Evolutionary conservation across 2,113 vertebrate genomes (phyloP), one percentile per base, ranked within the genome.

Genomic region (Ictalurus furcatus): DNA sequence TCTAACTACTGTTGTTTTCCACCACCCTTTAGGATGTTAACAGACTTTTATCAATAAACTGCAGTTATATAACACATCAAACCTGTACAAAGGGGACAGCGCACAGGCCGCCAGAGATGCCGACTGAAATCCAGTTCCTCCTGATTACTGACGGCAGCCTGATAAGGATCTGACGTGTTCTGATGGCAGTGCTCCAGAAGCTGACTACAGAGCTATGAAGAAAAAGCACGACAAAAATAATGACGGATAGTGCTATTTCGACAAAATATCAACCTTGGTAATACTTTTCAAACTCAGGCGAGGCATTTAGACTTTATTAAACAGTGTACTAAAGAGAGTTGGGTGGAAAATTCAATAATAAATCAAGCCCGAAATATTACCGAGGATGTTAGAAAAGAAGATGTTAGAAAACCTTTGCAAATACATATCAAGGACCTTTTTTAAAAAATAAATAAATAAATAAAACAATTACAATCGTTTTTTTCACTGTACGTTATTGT

Each of bases 11-110:
- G 25, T 54, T 6, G 37, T 1, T 19, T 37, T 28, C 4, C 61
- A 63, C 44, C 16, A n/a, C 19, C 4, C 23, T 80, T 80, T 4
- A 65, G 67, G 6, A 74, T 40, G n/a, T n/a, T 25, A 83, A 23
- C 8, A 65, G 28, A 59, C n/a, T 37, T 8, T 63, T 83, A 67
- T 48, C 4, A 40, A 34, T 19, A 86, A 85, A 58, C 7, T 67
- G 6, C 16, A 80, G 1, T 74, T 6, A 58, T 17, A 4, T 1
- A 23, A 17, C 4, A 5, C 9, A 76, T 17, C 65, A 48, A 76
- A 93, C 93, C 93, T 92, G 91, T 16, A 90, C 67, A 65, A 93
- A 89, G 0, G 93, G 93, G 52, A 93, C 88, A 3, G 93, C 93
- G 87, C 92, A 93, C 28, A 93, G 86, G 25, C 85, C 90, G 2